These are phyloP conservation scores for Psilanteris sp. DNA, from an alignment of 1,140 invertebrate species.

Conservation along the genomic window DNA sequence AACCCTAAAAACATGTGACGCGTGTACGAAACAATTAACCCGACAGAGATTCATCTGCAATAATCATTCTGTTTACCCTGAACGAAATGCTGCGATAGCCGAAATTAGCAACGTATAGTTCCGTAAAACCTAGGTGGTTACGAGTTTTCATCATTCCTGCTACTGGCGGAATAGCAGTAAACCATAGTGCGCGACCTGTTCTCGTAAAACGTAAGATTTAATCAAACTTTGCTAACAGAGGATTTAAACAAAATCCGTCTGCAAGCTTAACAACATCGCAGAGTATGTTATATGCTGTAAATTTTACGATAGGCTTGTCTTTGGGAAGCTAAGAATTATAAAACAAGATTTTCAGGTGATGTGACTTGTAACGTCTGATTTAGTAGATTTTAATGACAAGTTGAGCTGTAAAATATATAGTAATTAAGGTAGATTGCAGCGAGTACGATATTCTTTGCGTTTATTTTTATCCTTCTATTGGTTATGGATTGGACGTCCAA, in stretches of 20 bases:
- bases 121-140: constrained; percentile 24
- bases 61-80: constrained; percentile 2
- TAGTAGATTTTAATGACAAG: too few species aligned
- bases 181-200: constrained; percentile 32
- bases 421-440: too few species aligned
- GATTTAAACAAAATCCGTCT: constrained; percentile 63
- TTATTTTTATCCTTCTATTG: too few species aligned
- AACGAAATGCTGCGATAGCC: not conserved
- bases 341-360: too few species aligned
- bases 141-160: constrained; percentile 37
- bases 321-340: constrained; percentile 30
- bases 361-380: too few species aligned
- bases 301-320: constrained; percentile 26
- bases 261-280: constrained; percentile 32
- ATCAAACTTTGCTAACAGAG: constrained; percentile 64
- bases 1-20: too few species aligned
- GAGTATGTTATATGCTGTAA: constrained; percentile 49
- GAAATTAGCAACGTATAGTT: constrained; percentile 24
- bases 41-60: constrained; percentile 28
- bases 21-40: too few species aligned
- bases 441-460: too few species aligned
- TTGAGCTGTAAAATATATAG: too few species aligned
- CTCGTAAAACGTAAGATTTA: constrained; percentile 69
- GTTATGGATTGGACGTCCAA: too few species aligned
- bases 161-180: constrained; percentile 46